These are phyloP conservation scores for Pandemis heparana DNA, from an alignment of 2,888 invertebrate genomes.

Conservation along the genomic window DNA sequence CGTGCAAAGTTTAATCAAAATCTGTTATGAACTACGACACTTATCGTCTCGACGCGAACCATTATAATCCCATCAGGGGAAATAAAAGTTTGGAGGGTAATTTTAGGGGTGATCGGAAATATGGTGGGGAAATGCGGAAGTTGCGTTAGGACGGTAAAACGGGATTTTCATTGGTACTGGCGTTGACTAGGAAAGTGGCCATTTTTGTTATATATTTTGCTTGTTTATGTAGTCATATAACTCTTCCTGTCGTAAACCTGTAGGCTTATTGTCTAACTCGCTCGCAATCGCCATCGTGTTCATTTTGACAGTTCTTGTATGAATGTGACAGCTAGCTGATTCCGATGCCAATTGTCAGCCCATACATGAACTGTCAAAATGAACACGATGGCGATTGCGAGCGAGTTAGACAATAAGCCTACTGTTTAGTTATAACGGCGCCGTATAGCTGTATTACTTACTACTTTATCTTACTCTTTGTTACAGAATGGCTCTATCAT, in stretches of 20 bases:
- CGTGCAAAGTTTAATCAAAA: conserved; percentile 37
- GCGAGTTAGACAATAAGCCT: no score
- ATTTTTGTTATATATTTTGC: neutral
- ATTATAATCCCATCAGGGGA: conserved; percentile 40
- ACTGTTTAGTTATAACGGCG: no score
- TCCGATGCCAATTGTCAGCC: no score
- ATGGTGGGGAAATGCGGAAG: conserved; percentile 11
- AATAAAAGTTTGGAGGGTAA: conserved; percentile 32
- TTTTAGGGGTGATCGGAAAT: conserved; percentile 34
- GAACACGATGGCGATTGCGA: no score
- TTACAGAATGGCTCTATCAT: conserved; percentile 87
- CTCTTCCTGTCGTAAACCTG: no score
- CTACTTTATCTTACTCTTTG: conserved; percentile 28
- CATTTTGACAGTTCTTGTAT: no score
- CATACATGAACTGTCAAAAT: no score
- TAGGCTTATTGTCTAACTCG: no score
- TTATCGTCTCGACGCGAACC: conserved; percentile 32
- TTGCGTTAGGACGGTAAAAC: neutral
- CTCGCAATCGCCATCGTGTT: no score
- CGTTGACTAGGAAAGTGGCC: neutral
- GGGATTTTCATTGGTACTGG: conserved; percentile 2
- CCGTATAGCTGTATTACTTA: no score
- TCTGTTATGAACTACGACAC: conserved; percentile 24
- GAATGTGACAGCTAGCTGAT: no score
- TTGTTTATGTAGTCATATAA: no score